These are phyloP conservation scores for Monopterus albus DNA, from an alignment of 2,113 vertebrate genomes.

Conservation along the genomic window DNA sequence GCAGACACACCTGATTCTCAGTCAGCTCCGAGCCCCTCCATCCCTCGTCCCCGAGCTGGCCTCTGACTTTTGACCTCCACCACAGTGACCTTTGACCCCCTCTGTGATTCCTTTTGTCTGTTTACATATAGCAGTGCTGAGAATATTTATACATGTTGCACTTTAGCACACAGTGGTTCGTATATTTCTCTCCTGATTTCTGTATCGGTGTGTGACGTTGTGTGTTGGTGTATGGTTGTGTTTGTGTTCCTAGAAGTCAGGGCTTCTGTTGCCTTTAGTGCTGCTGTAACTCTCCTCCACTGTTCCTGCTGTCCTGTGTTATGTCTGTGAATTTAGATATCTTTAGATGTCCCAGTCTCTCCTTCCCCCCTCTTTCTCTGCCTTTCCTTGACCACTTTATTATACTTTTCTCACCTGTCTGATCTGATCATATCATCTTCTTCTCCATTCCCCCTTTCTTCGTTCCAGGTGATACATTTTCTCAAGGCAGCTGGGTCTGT, in stretches of 20 bases:
- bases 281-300: slow-evolving; percentile 76
- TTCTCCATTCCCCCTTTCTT: neutral
- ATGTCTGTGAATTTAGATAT: slow-evolving; percentile 45
- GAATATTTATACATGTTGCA: slow-evolving; percentile 10
- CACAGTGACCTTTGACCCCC: slow-evolving; percentile 54
- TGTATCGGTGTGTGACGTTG: neutral
- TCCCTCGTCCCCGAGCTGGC: slow-evolving; percentile 45
- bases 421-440: slow-evolving; percentile 2
- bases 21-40: slow-evolving; percentile 67
- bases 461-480: neutral
- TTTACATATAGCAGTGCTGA: slow-evolving; percentile 26
- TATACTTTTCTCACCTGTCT: slow-evolving; percentile 21
- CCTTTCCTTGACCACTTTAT: neutral
- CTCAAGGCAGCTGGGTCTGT: neutral
- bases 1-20: slow-evolving; percentile 40
- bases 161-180: neutral
- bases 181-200: slow-evolving; percentile 18
- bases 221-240: neutral
- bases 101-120: slow-evolving; percentile 58
- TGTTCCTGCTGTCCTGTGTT: slow-evolving; percentile 51
- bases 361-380: slow-evolving; percentile 2
- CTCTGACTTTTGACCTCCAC: slow-evolving; percentile 62
- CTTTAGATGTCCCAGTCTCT: slow-evolving; percentile 53
- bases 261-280: slow-evolving; percentile 74
- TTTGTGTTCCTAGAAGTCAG: slow-evolving; percentile 37